Evolutionary conservation across 2,888 invertebrate genomes (phyloP), one percentile per base, ranked within the genome.

Genomic region (Heliconius aoede): DNA sequence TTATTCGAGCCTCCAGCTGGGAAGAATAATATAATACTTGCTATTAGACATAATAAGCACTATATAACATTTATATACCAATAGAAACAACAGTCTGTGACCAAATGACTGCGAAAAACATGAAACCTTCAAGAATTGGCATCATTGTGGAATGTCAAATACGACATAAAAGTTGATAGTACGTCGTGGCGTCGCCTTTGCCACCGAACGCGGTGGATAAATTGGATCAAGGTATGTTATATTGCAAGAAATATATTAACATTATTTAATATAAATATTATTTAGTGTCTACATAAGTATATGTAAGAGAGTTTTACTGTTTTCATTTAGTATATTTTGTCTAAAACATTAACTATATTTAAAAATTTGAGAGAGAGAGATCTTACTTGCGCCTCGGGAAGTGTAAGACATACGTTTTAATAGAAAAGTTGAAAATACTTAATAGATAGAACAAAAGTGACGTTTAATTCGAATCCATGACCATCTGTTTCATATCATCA

Each of bases 131-230:
- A n/a, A 69, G 51, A 69, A 55, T 55, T 30, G 3, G 51, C 69
- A 51, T 55, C 69, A 51, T 69, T 69, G 55, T 13, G 51, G 30
- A 69, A 69, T 69, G 69, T 55, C 69, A 69, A 30, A 69, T 30
- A n/a, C 46, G 28, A 13, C 28, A 69, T 69, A 69, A 69, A 69
- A 51, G 69, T 69, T 69, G 69, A 51, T 69, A 69, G 69, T 13
- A 55, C 30, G 67, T 28, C 46, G 13, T 55, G 55, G 46, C 51
- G n/a, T n/a, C 30, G 51, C 30, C 51, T n/a, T n/a, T n/a, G 30
- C 51, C n/a, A 30, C 28, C 15, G 68, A 26, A 28, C n/a, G 69
- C 30, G 51, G n/a, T n/a, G 69, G 30, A 69, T 69, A 69, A 69
- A 69, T 69, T 69, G 69, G 69, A 69, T 55, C 51, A 69, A 69